Percentiles rank a stretch among this genome's conserved stretches.
Conservation (phyloP, 2,797 vertebrate species). For the Staurois parvus region DNA sequence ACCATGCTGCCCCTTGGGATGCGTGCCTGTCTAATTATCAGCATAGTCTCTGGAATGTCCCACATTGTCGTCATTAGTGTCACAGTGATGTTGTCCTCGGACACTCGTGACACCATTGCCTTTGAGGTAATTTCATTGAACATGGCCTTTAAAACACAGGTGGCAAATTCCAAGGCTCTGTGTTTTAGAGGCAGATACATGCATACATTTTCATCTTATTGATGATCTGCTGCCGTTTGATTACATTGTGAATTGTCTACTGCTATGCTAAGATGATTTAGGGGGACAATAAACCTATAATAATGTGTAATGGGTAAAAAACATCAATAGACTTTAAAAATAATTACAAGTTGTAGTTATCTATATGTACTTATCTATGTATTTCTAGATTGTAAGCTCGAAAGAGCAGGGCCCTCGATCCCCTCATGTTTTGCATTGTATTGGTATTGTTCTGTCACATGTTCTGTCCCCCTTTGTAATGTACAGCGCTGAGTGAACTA, state of each 20-base stretch:
- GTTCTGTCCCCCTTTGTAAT: too few species aligned
- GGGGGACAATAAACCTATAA: too few species aligned
- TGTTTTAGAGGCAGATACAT: not conserved
- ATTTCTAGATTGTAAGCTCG: too few species aligned
- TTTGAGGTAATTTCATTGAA: slow-evolving; percentile 72
- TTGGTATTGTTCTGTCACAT: too few species aligned
- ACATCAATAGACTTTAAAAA: too few species aligned
- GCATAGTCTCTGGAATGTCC: slow-evolving; percentile 83
- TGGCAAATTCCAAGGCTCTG: not conserved
- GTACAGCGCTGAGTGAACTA: too few species aligned
- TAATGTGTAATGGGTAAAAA: too few species aligned
- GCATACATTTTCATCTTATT: not conserved
- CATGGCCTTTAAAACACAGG: not conserved
- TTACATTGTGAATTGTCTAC: not conserved
- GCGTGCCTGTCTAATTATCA: slow-evolving; percentile 82
- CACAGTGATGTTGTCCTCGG: slow-evolving; percentile 62
- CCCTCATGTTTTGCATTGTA: too few species aligned
- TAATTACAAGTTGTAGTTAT: too few species aligned
- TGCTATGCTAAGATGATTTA: not conserved
- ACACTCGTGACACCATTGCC: not conserved
- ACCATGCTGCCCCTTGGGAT: slow-evolving; percentile 93
- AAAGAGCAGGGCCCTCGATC: too few species aligned
- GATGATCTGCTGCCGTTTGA: not conserved
- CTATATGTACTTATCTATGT: too few species aligned
- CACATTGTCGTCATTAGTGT: slow-evolving; percentile 84